Evolutionary conservation across 1,140 invertebrate species (phyloP).

Genomic region (Leptopilina clavipes): DNA sequence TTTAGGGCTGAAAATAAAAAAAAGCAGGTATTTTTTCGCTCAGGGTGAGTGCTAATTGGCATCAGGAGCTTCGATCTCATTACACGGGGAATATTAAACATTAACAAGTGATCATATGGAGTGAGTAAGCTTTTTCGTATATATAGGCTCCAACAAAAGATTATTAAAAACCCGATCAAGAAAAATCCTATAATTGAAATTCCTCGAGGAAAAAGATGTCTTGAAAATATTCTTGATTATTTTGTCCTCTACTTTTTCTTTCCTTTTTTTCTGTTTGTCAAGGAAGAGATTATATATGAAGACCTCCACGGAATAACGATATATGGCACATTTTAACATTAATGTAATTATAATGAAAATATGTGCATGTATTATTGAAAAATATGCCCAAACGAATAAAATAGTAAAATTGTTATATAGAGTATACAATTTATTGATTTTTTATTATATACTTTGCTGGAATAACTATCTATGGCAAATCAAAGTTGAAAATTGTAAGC

Average conservation of each 20-base stretch:
- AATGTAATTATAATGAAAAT: too few species aligned
- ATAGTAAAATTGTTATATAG: too few species aligned
- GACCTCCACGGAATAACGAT: too few species aligned
- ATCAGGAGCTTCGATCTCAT: conserved; percentile 6
- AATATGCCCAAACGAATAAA: too few species aligned
- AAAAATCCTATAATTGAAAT: conserved; percentile 14
- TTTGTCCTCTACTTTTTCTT: too few species aligned
- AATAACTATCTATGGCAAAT: too few species aligned
- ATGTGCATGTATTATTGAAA: too few species aligned
- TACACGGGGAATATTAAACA: neutral
- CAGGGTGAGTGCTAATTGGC: neutral
- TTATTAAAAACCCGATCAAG: neutral
- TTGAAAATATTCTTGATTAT: neutral
- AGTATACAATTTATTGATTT: too few species aligned
- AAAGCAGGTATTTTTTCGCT: too few species aligned
- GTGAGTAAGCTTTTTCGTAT: conserved; percentile 11
- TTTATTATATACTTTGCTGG: too few species aligned
- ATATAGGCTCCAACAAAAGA: neutral
- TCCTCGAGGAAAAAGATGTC: neutral
- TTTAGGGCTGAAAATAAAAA: neutral
- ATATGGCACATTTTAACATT: too few species aligned
- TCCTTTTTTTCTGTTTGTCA: neutral
- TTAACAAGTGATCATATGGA: neutral
- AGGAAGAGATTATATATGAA: neutral
- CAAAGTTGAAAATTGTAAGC: too few species aligned